Evolutionary conservation across 2,888 invertebrate species (phyloP), one percentile per base, ranked within the genome.

Genomic region (Adelphocoris suturalis): DNA sequence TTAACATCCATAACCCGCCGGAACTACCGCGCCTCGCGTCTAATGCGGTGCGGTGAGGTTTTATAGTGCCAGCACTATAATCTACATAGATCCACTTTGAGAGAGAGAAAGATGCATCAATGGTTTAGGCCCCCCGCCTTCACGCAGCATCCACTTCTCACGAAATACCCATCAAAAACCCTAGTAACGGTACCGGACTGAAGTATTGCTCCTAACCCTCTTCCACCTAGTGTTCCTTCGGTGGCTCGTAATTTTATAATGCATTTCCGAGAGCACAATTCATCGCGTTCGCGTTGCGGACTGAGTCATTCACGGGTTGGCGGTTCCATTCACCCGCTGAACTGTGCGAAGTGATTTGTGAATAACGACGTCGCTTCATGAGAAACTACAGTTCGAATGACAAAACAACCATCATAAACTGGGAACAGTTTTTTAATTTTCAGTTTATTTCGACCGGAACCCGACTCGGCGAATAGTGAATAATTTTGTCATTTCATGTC

Each of bases 111-210:
- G 78, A 47, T 78, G 78, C 78, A 78, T 78, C 78, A 78, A 78
- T 78, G 78, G 78, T 7, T 68, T 16, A 19, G 61, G 11, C 61
- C 19, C 61, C 28, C 14, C 76, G 27, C 19, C 16, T 46, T 19
- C 14, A 16, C 7, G 46, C 7, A 28, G 37, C 46, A 37, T 75
- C 28, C 23, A 75, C 75, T 75, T 75, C 78, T 78, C 78, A 78
- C 46, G 78, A 46, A 46, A 47, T 78, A 78, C 78, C 78, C 78
- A 78, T 78, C 78, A 68, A 68, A 68, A 19, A n/a, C 78, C n/a
- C 7, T 4, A 16, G 46, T 78, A 78, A 78, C 78, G 78, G 78
- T 37, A 47, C 78, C 16, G 68, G 23, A 13, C 27, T 68, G 68
- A 68, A 23, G 68, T 68, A 68, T 68, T 23, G 68, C 68, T 68